Conservation (phyloP, 2,888 invertebrate genomes). For the Cerastis leucographa region DNA sequence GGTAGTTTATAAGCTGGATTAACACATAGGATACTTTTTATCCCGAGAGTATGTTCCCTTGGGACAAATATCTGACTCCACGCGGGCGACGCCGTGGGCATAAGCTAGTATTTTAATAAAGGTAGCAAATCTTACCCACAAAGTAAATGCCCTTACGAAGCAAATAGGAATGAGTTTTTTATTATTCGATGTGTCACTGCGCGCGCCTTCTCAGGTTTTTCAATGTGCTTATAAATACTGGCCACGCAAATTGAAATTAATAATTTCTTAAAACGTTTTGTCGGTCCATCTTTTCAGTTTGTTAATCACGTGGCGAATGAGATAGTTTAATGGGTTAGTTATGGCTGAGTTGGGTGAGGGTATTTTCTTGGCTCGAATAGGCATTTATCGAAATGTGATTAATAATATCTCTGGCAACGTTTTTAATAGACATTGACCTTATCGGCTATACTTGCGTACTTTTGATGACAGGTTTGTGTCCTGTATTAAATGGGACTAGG, state of each 20-base stretch:
- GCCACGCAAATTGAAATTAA: constrained; percentile 9
- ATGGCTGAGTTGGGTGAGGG: background rate
- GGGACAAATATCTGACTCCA: no score
- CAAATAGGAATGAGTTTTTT: constrained; percentile 16
- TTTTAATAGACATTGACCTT: background rate
- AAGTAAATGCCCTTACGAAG: background rate
- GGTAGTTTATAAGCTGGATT: no score
- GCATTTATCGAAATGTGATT: background rate
- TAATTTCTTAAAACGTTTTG: constrained; percentile 2
- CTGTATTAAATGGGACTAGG: background rate
- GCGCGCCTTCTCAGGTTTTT: constrained; percentile 16
- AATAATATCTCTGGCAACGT: background rate
- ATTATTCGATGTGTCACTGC: constrained; percentile 10
- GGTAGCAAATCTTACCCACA: background rate
- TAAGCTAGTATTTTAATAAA: no score
- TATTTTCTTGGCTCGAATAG: background rate
- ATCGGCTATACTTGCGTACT: background rate
- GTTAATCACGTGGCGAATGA: background rate
- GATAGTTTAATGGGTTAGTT: constrained; percentile 1
- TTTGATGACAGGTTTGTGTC: background rate
- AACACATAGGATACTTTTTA: no score
- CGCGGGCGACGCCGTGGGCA: no score
- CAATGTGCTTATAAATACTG: background rate
- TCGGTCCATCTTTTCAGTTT: constrained; percentile 1
- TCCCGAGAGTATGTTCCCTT: no score